Percentiles rank a stretch among this genome's conserved stretches.
Evolutionary conservation across 1,140 invertebrate species (phyloP).

Genomic region (Saccostrea echinata): DNA sequence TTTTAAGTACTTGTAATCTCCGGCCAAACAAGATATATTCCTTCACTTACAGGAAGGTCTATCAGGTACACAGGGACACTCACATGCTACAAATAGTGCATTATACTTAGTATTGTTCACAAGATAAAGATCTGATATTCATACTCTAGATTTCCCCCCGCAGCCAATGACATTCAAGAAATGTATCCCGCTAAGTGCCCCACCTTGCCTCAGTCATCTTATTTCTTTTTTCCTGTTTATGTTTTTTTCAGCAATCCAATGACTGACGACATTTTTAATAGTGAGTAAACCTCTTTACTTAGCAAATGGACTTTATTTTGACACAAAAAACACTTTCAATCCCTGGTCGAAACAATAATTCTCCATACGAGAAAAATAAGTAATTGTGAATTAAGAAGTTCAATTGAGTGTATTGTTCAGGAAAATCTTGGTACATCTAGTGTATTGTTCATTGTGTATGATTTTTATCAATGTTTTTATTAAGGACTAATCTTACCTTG

Average conservation of each 20-base stretch:
- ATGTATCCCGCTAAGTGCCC: neutral
- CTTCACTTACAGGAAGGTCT: neutral
- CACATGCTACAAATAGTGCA: neutral
- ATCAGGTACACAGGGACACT: neutral
- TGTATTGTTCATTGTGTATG: neutral
- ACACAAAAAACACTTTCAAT: neutral
- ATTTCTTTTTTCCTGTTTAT: conserved; percentile 11
- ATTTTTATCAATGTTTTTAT: neutral
- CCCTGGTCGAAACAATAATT: neutral
- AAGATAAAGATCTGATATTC: neutral
- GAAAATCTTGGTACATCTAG: neutral
- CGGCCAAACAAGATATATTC: neutral
- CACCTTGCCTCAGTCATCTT: conserved; percentile 19
- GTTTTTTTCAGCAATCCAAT: neutral
- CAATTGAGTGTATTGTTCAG: neutral
- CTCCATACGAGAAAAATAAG: neutral
- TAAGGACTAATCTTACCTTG: conserved; percentile 41
- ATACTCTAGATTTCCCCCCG: neutral
- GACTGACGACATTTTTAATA: neutral
- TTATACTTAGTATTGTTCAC: conserved; percentile 6
- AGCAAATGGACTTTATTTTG: neutral
- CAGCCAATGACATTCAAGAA: neutral
- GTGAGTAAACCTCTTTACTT: conserved; percentile 5
- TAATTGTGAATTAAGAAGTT: neutral
- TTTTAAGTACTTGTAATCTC: conserved; percentile 24